Evolutionary conservation across 2,888 invertebrate species (phyloP).

Genomic region (Thecocarcelia acutangulata): DNA sequence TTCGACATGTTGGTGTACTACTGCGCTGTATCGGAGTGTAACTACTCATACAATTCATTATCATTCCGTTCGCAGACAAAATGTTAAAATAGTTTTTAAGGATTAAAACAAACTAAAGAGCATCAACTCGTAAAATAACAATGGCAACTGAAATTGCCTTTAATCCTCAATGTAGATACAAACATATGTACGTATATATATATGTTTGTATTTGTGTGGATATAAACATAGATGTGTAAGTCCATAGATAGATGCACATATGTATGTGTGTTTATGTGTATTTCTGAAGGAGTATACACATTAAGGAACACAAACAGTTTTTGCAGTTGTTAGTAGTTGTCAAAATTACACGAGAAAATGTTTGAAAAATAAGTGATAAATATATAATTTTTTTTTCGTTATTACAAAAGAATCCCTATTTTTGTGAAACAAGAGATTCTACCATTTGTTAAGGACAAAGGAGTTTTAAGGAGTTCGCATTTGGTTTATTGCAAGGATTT

Average conservation of each 20-base stretch:
- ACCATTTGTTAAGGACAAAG: background rate
- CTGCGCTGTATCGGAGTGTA: background rate
- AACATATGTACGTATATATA: no score
- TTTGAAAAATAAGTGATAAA: conserved; percentile 31
- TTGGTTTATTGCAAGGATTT: conserved; percentile 25
- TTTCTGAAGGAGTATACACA: background rate
- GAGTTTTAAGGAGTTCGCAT: background rate
- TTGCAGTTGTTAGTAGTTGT: conserved; percentile 25
- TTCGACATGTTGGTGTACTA: no score
- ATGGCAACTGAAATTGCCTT: conserved; percentile 33
- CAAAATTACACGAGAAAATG: conserved; percentile 31
- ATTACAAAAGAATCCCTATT: conserved; percentile 13
- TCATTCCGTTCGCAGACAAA: conserved; percentile 37
- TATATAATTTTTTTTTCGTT: conserved; percentile 17
- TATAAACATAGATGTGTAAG: no score
- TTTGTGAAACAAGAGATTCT: background rate
- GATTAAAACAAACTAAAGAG: conserved; percentile 24
- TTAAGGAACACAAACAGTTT: background rate
- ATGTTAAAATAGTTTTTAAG: conserved; percentile 50
- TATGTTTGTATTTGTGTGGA: background rate
- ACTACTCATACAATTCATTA: conserved; percentile 7
- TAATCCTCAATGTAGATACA: no score
- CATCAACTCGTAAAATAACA: conserved; percentile 15
- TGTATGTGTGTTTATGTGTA: no score
- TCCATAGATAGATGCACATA: no score